Conservation (phyloP, 37 sponge, comb jelly and placozoan genomes). For the Spongilla lacustris region DNA sequence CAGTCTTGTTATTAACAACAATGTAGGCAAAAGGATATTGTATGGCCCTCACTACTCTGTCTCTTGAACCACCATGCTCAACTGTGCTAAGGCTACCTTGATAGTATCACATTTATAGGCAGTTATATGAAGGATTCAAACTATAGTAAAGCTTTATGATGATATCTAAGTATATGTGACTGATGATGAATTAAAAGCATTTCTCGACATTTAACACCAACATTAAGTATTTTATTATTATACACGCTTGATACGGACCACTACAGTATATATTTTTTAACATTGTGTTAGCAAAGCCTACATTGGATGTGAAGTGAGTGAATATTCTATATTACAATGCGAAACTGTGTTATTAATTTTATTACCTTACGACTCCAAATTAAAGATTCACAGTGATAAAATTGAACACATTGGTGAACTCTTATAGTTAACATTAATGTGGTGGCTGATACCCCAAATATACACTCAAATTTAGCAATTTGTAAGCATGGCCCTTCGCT, state of each 20-base stretch:
- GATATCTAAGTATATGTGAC: not conserved
- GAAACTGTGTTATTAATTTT: not conserved
- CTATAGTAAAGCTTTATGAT: too few relatives aligned
- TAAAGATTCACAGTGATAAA: not conserved
- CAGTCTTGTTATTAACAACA: too few relatives aligned
- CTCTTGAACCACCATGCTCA: too few relatives aligned
- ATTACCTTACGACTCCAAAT: not conserved
- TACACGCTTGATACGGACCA: conserved; percentile 45
- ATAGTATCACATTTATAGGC: too few relatives aligned
- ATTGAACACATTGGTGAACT: not conserved
- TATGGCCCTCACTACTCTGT: too few relatives aligned
- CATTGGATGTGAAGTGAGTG: not conserved
- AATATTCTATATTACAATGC: conserved; percentile 1
- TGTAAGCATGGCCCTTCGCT: conserved; percentile 16
- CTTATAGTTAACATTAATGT: conserved; percentile 5
- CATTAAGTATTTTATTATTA: conserved; percentile 8
- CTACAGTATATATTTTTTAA: conserved; percentile 27
- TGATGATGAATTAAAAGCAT: not conserved
- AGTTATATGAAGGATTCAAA: too few relatives aligned
- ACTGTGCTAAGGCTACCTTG: too few relatives aligned
- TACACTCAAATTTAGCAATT: not conserved
- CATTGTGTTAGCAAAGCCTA: not conserved
- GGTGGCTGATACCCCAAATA: not conserved
- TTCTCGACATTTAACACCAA: conserved; percentile 1
- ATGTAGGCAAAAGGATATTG: too few relatives aligned